Evolutionary conservation across 1,140 invertebrate genomes (phyloP).

Genomic region (Muscidifurax raptorellus): DNA sequence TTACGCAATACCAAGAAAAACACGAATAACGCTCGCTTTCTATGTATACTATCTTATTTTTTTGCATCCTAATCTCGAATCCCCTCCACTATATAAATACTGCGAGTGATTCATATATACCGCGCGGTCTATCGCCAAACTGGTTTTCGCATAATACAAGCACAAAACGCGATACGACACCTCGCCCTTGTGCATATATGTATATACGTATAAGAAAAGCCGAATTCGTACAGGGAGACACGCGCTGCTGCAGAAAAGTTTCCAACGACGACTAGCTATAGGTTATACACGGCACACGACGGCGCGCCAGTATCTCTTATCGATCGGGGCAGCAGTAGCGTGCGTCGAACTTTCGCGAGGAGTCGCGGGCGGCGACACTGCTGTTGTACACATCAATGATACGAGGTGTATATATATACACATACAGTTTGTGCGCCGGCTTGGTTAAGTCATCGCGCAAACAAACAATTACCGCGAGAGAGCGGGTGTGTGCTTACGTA

Average conservation of each 20-base stretch:
- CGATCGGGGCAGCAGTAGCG: background rate
- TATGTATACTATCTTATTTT: too few relatives aligned
- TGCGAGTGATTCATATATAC: background rate
- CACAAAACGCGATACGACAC: background rate
- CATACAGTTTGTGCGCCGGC: background rate
- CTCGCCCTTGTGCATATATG: too few relatives aligned
- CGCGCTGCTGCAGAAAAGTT: background rate
- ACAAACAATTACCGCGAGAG: slow-evolving; percentile 17
- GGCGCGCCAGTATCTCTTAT: background rate
- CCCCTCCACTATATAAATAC: background rate
- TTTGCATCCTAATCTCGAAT: background rate
- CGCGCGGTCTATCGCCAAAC: background rate
- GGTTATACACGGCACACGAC: background rate
- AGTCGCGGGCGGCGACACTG: background rate
- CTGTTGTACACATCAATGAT: background rate
- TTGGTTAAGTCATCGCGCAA: background rate
- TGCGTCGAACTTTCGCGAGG: slow-evolving; percentile 33
- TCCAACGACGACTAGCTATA: background rate
- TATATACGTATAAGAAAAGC: background rate
- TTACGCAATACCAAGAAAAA: background rate
- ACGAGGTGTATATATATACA: background rate
- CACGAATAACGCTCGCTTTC: too few relatives aligned
- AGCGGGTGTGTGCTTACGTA: too few relatives aligned
- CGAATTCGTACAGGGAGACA: background rate
- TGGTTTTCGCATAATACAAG: background rate